Conservation (phyloP, 2,888 invertebrate species). For the Sturmia bella region DNA sequence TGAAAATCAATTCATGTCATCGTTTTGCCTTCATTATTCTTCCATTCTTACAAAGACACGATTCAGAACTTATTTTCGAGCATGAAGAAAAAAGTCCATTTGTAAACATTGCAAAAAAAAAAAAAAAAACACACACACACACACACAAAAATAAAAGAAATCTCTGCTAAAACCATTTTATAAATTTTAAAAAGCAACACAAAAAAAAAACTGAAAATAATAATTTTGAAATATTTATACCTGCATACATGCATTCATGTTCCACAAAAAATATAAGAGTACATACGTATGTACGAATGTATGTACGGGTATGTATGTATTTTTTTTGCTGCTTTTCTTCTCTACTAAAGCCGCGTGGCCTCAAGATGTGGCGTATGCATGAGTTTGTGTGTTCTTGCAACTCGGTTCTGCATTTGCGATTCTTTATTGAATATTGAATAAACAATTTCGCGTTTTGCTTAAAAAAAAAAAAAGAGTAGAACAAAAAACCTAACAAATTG, state of each 20-base stretch:
- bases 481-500: not conserved
- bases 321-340: not conserved
- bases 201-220: constrained; percentile 41
- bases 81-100: constrained; percentile 17
- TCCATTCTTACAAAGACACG: constrained; percentile 19
- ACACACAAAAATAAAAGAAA: constrained; percentile 22
- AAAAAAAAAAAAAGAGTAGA: not conserved
- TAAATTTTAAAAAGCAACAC: constrained; percentile 15
- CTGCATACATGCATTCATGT: not conserved
- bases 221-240: constrained; percentile 39
- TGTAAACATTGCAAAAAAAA: constrained; percentile 39
- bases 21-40: constrained; percentile 37
- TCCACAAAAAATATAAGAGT: too few species aligned
- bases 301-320: too few species aligned
- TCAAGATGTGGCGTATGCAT: constrained; percentile 47
- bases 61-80: constrained; percentile 32
- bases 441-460: constrained; percentile 45
- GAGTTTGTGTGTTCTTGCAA: constrained; percentile 14
- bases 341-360: constrained; percentile 23
- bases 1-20: constrained; percentile 58
- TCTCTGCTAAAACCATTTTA: constrained; percentile 41
- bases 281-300: not conserved
- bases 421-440: constrained; percentile 62
- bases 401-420: constrained; percentile 25
- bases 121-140: constrained; percentile 48